Evolutionary conservation across 2,797 vertebrate genomes (phyloP).

Genomic region (Sebastes kiyomatsui): DNA sequence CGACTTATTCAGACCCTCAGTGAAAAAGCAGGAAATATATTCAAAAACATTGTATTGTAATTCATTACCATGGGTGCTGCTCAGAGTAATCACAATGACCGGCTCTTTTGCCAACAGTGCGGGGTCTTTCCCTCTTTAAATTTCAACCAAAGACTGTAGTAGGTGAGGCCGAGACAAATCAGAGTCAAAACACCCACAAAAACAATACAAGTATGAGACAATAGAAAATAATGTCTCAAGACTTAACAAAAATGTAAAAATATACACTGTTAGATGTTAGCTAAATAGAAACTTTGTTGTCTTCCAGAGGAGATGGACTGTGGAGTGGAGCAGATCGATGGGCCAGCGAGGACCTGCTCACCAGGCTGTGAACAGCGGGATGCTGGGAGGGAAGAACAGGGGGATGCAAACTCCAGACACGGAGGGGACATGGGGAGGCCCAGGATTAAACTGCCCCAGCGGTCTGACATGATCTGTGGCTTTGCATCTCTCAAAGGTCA

Average conservation of each 20-base stretch:
- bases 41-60: too few species aligned
- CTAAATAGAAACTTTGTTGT: neutral
- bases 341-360: constrained; percentile 80
- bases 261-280: neutral
- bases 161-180: neutral
- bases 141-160: neutral
- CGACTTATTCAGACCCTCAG: neutral
- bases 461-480: constrained; percentile 97
- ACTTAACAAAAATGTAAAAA: neutral
- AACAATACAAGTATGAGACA: neutral
- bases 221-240: neutral
- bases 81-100: too few species aligned
- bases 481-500: constrained; percentile 96
- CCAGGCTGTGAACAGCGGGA: constrained; percentile 90
- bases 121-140: too few species aligned
- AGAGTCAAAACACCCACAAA: neutral
- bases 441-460: constrained; percentile 90
- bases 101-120: too few species aligned
- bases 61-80: too few species aligned
- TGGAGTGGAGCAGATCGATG: constrained; percentile 93
- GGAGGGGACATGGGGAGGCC: constrained; percentile 79
- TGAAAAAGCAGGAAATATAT: too few species aligned
- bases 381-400: constrained; percentile 85
- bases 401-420: constrained; percentile 65
- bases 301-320: constrained; percentile 86